These are phyloP conservation scores for Mesoclemmys tuberculata DNA, from an alignment of 2,113 vertebrate genomes.

Conservation along the genomic window DNA sequence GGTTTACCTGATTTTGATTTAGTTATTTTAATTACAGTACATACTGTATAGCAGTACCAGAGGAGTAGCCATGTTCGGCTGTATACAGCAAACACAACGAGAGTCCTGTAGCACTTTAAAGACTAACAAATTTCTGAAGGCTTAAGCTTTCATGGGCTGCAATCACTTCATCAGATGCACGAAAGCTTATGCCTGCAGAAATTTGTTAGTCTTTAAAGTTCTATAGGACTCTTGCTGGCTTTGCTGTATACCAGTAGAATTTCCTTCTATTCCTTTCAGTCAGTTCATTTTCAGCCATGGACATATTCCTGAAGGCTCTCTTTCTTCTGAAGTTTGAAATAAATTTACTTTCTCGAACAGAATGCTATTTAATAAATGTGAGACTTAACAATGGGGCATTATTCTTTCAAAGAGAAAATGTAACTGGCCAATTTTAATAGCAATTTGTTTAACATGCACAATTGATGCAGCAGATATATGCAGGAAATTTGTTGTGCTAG, in stretches of 20 bases:
- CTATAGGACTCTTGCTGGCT: no score
- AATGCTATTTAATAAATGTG: neutral
- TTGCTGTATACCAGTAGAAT: neutral
- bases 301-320: neutral
- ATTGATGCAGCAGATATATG: neutral
- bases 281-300: neutral
- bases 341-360: neutral
- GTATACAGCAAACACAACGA: no score
- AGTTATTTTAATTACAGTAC: neutral
- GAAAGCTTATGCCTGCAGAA: no score
- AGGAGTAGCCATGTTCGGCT: no score
- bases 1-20: fast-evolving
- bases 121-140: no score
- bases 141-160: no score
- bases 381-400: neutral
- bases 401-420: neutral
- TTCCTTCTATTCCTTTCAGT: neutral
- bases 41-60: neutral
- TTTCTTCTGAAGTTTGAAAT: neutral
- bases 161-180: no score
- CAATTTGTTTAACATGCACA: neutral
- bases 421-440: neutral
- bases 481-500: neutral
- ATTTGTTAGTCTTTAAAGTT: no score
- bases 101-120: no score